Conservation (phyloP, 2,113 vertebrate genomes). For the Vimba vimba region DNA sequence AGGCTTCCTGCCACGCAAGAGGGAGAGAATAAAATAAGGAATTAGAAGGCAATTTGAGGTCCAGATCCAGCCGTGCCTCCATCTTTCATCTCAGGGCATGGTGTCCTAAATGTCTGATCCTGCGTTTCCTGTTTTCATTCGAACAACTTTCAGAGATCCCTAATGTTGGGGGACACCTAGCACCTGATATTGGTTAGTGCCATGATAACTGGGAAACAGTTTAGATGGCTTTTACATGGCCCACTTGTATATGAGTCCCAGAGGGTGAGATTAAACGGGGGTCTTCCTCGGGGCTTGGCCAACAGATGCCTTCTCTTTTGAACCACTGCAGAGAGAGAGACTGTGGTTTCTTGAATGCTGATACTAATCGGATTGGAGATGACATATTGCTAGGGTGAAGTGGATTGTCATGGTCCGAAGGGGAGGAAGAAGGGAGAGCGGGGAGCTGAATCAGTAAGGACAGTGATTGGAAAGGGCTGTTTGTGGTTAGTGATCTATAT, state of each 20-base stretch:
- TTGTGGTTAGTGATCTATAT: slow-evolving; percentile 35
- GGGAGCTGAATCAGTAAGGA: neutral
- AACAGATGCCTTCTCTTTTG: slow-evolving; percentile 71
- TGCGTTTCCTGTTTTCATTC: slow-evolving; percentile 1
- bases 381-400: slow-evolving; percentile 85
- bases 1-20: slow-evolving; percentile 63
- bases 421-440: slow-evolving; percentile 55
- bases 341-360: slow-evolving; percentile 82
- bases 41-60: slow-evolving; percentile 54
- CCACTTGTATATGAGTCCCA: slow-evolving; percentile 48
- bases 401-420: slow-evolving; percentile 82
- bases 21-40: slow-evolving; percentile 65
- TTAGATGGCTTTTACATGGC: slow-evolving; percentile 56
- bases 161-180: neutral
- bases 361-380: slow-evolving; percentile 90
- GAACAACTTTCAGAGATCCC: neutral
- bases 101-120: neutral
- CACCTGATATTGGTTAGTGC: neutral
- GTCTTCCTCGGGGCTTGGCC: slow-evolving; percentile 47
- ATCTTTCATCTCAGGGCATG: slow-evolving; percentile 7
- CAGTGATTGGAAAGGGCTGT: slow-evolving; percentile 11
- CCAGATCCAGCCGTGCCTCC: slow-evolving; percentile 4
- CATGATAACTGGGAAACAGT: slow-evolving; percentile 13
- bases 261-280: slow-evolving; percentile 53
- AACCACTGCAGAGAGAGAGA: slow-evolving; percentile 54